Conservation (phyloP, 2,888 invertebrate genomes). For the Neuroscelio doddi region DNA sequence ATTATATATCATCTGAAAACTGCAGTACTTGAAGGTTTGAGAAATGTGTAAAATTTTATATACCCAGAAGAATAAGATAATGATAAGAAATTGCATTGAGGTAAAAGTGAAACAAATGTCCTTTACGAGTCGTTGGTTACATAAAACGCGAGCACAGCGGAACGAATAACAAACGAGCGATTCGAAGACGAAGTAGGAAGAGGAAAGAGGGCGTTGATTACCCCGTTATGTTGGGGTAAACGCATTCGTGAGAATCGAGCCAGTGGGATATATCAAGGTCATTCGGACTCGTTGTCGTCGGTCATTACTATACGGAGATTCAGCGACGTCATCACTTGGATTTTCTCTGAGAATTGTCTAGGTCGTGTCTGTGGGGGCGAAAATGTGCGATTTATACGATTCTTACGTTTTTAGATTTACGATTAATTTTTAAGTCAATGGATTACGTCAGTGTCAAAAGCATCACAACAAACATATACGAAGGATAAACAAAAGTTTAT, state of each 20-base stretch:
- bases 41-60: too few species aligned
- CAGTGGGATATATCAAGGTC: slow-evolving; percentile 52
- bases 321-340: slow-evolving; percentile 12
- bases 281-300: slow-evolving; percentile 16
- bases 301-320: slow-evolving; percentile 13
- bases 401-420: too few species aligned
- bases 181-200: slow-evolving; percentile 15
- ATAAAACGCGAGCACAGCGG: slow-evolving; percentile 1
- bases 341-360: slow-evolving; percentile 30
- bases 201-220: slow-evolving; percentile 38
- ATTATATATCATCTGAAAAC: too few species aligned
- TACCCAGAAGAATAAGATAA: too few species aligned
- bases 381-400: not conserved
- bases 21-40: too few species aligned
- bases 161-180: slow-evolving; percentile 35
- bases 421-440: too few species aligned
- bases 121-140: not conserved
- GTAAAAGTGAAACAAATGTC: slow-evolving; percentile 5
- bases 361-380: slow-evolving; percentile 39
- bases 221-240: slow-evolving; percentile 44
- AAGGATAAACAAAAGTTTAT: too few species aligned
- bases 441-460: too few species aligned
- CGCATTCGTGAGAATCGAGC: slow-evolving; percentile 44
- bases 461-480: too few species aligned
- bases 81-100: too few species aligned